A percentile compares a stretch with the other conserved stretches of the same genome.
Evolutionary conservation across 2,113 vertebrate species (phyloP).

Genomic region (Brachirus orientalis): DNA sequence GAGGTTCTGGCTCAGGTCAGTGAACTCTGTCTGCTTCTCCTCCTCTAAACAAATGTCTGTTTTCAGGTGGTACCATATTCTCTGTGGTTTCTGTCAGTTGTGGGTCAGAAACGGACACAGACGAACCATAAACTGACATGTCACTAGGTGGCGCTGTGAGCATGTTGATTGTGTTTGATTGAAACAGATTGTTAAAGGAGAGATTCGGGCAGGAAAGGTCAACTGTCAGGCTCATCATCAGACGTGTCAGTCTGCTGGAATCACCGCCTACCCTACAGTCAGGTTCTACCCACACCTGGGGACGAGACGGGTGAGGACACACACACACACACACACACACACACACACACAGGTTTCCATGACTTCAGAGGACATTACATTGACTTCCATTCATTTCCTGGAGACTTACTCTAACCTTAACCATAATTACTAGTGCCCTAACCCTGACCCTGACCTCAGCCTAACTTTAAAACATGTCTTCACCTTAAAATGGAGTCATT

Average conservation of each 20-base stretch:
- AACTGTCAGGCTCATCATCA: slow-evolving; percentile 91
- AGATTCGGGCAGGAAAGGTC: slow-evolving; percentile 91
- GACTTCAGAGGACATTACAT: too few species aligned
- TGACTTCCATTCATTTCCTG: too few species aligned
- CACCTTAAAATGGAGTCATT: too few species aligned
- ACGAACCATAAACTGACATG: too few species aligned
- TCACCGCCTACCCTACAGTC: slow-evolving; percentile 92
- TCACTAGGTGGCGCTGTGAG: background rate
- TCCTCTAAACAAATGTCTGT: too few species aligned
- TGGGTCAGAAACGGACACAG: too few species aligned
- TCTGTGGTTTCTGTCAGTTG: background rate
- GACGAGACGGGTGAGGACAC: slow-evolving; percentile 80
- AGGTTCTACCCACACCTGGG: slow-evolving; percentile 87
- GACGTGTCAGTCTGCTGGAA: slow-evolving; percentile 88
- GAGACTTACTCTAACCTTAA: too few species aligned
- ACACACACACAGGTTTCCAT: background rate
- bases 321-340: background rate
- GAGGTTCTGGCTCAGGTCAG: slow-evolving; percentile 92
- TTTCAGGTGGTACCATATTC: background rate
- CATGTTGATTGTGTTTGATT: slow-evolving; percentile 35
- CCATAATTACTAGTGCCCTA: too few species aligned
- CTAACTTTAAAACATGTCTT: too few species aligned
- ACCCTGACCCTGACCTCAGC: too few species aligned
- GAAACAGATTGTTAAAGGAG: slow-evolving; percentile 90
- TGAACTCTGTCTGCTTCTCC: background rate